Evolutionary conservation across 1,140 invertebrate genomes (phyloP).

Genomic region (Streblospio benedicti): DNA sequence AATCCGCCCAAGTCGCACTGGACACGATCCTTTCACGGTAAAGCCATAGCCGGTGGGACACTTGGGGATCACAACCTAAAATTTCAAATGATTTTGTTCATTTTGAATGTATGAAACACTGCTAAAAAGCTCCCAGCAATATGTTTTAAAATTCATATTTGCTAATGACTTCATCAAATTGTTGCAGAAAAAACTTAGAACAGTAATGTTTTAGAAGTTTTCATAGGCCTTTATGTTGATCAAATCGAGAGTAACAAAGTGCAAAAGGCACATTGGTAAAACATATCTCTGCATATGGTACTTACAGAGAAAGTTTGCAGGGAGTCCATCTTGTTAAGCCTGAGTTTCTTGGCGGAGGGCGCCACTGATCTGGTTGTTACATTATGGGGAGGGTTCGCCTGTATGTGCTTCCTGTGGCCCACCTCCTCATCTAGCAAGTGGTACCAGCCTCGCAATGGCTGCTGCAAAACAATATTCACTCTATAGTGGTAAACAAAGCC

Average conservation of each 20-base stretch:
- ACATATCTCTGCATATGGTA: no score
- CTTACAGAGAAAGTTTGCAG: no score
- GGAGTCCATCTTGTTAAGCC: background rate
- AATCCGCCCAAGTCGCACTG: constrained; percentile 74
- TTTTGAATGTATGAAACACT: background rate
- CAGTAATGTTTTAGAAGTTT: no score
- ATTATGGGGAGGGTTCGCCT: constrained; percentile 25
- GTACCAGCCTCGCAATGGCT: constrained; percentile 44
- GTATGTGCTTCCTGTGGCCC: constrained; percentile 47
- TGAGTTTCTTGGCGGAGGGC: background rate
- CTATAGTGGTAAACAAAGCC: background rate
- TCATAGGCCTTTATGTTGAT: background rate
- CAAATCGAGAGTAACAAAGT: no score
- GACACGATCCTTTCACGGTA: constrained; percentile 83
- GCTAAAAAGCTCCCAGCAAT: background rate
- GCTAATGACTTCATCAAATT: background rate
- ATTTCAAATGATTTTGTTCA: background rate
- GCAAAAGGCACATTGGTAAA: no score
- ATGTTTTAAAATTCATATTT: background rate
- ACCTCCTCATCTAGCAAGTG: constrained; percentile 51
- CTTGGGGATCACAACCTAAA: constrained; percentile 4
- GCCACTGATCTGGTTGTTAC: constrained; percentile 15
- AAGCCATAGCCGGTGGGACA: constrained; percentile 61
- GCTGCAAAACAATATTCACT: background rate
- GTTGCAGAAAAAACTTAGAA: background rate